Conservation (phyloP, 2,888 invertebrate species). For the Nycteola revayana region DNA sequence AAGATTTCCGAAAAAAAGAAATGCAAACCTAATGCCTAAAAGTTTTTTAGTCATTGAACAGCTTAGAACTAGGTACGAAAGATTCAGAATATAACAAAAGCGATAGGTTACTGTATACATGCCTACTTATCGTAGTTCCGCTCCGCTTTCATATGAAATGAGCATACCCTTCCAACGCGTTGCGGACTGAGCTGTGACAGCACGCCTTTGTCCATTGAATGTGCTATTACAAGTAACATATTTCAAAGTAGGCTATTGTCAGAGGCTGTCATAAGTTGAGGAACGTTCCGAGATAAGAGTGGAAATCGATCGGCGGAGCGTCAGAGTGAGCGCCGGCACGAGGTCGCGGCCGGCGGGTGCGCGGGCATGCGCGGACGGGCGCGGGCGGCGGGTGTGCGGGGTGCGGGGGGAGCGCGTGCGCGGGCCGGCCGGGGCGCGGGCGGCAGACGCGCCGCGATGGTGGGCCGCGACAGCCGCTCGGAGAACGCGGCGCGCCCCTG, state of each 20-base stretch:
- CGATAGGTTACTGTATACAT: too few species aligned
- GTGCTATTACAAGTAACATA: too few species aligned
- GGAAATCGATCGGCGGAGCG: slow-evolving; percentile 47
- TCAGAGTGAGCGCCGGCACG: slow-evolving; percentile 23
- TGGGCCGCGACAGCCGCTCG: slow-evolving; percentile 83
- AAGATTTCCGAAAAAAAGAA: too few species aligned
- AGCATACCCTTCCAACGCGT: too few species aligned
- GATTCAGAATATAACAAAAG: too few species aligned
- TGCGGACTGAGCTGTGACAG: too few species aligned
- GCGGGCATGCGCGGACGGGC: slow-evolving; percentile 4
- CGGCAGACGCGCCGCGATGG: slow-evolving; percentile 81
- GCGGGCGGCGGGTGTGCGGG: slow-evolving; percentile 29
- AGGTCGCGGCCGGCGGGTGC: slow-evolving; percentile 30
- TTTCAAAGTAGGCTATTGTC: slow-evolving; percentile 15
- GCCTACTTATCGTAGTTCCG: too few species aligned
- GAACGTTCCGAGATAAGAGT: slow-evolving; percentile 38
- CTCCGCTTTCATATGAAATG: too few species aligned
- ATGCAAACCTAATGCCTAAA: too few species aligned
- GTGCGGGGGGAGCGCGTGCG: slow-evolving; percentile 42
- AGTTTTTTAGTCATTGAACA: too few species aligned
- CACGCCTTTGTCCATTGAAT: too few species aligned
- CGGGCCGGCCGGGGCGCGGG: slow-evolving; percentile 54
- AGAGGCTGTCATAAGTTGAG: slow-evolving; percentile 23
- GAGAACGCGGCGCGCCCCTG: slow-evolving; percentile 81
- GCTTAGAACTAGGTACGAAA: too few species aligned